Evolutionary conservation across 2,113 vertebrate genomes (phyloP).

Genomic region (Tetrax tetrax): DNA sequence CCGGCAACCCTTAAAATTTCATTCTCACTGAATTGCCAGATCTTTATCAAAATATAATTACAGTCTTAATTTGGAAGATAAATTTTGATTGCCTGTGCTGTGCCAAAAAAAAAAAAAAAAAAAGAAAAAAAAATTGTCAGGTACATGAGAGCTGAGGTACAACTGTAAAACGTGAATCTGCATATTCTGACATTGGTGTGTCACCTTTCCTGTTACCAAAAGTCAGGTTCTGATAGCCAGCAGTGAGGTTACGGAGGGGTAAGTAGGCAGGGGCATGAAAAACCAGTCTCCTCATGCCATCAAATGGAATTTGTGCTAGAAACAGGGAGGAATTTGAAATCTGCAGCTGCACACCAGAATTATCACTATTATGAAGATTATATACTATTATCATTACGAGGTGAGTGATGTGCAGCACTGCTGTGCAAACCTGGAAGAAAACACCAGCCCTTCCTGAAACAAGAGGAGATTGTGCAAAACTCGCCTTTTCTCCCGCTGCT

Average conservation of each 20-base stretch:
- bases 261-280: background rate
- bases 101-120: slow-evolving; percentile 74
- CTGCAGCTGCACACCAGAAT: background rate
- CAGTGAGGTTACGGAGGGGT: background rate
- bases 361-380: slow-evolving; percentile 4
- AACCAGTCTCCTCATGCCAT: background rate
- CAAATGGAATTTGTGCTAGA: background rate
- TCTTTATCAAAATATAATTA: slow-evolving; percentile 89
- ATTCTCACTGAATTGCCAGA: slow-evolving; percentile 84
- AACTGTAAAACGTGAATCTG: slow-evolving; percentile 50
- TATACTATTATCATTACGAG: background rate
- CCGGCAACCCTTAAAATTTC: slow-evolving; percentile 88
- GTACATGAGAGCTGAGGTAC: slow-evolving; percentile 52
- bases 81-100: slow-evolving; percentile 76
- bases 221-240: background rate
- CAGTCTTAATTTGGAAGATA: slow-evolving; percentile 84
- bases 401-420: background rate
- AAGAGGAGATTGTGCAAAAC: background rate
- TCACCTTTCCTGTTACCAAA: background rate
- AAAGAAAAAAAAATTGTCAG: slow-evolving; percentile 61
- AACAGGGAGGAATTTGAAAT: background rate
- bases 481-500: background rate
- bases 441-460: background rate
- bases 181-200: slow-evolving; percentile 24
- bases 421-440: slow-evolving; percentile 7